Evolutionary conservation across 2,888 invertebrate species (phyloP).

Genomic region (Xestia sexstrigata): DNA sequence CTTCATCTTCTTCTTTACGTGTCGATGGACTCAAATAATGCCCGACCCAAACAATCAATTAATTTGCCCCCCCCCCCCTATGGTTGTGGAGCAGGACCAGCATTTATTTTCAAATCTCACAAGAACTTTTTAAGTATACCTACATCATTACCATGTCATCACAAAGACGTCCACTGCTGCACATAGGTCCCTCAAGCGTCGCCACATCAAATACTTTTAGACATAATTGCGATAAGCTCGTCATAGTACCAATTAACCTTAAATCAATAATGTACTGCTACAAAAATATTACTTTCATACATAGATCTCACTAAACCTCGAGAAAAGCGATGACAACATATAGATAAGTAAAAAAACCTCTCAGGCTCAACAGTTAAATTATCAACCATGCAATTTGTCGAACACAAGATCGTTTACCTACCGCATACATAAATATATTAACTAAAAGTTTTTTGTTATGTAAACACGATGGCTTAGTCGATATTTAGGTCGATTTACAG

Average conservation of each 20-base stretch:
- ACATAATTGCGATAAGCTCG: not conserved
- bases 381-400: slow-evolving; percentile 45
- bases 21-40: too few species aligned
- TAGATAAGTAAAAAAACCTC: slow-evolving; percentile 52
- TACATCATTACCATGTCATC: not conserved
- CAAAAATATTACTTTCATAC: not conserved
- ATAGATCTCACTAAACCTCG: slow-evolving; percentile 20
- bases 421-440: slow-evolving; percentile 52
- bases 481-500: slow-evolving; percentile 48
- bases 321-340: slow-evolving; percentile 40
- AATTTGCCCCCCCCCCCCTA: too few species aligned
- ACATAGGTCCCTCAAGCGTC: not conserved
- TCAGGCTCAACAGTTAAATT: slow-evolving; percentile 30
- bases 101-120: too few species aligned
- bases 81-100: too few species aligned
- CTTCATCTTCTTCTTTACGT: too few species aligned
- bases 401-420: slow-evolving; percentile 47
- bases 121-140: too few species aligned
- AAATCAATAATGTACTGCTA: slow-evolving; percentile 6
- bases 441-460: slow-evolving; percentile 46
- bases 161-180: not conserved
- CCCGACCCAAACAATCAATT: too few species aligned
- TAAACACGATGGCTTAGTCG: slow-evolving; percentile 25
- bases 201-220: not conserved
- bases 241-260: slow-evolving; percentile 28